These are phyloP conservation scores for Himalopsyche japonica DNA, from an alignment of 2,888 invertebrate genomes.

Conservation along the genomic window DNA sequence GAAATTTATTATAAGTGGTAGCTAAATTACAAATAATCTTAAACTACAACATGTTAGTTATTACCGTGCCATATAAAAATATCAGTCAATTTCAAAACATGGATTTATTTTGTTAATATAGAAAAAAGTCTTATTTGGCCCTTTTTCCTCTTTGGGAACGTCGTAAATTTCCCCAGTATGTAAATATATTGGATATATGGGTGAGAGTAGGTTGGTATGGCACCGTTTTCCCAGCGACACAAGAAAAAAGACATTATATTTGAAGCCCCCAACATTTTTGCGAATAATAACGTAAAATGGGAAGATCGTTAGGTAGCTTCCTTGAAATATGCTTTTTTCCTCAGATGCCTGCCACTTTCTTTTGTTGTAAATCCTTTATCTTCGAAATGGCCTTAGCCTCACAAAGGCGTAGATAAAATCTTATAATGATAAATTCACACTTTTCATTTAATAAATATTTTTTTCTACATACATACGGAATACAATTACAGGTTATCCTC, in stretches of 20 bases:
- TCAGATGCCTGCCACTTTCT: slow-evolving; percentile 13
- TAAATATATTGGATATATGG: slow-evolving; percentile 33
- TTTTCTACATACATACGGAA: too few species aligned
- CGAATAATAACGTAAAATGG: slow-evolving; percentile 37
- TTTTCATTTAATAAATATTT: too few species aligned
- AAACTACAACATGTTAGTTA: too few species aligned
- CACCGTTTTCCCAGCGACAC: slow-evolving; percentile 9
- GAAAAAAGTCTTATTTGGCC: background rate
- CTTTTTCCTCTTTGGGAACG: background rate
- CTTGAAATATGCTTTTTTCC: slow-evolving; percentile 34
- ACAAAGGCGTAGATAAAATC: background rate
- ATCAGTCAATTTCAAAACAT: too few species aligned
- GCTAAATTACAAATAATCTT: too few species aligned
- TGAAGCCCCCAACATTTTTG: slow-evolving; percentile 29
- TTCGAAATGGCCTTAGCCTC: background rate
- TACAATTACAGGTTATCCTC: background rate
- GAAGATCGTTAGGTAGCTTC: slow-evolving; percentile 26
- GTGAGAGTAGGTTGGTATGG: slow-evolving; percentile 10
- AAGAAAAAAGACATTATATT: slow-evolving; percentile 28
- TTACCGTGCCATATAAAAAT: too few species aligned
- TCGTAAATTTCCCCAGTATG: slow-evolving; percentile 26
- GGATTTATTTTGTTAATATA: too few species aligned
- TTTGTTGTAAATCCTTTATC: slow-evolving; percentile 4
- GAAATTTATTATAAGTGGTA: too few species aligned
- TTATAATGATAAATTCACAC: too few species aligned